phyloP scores from a whole-genome alignment of 2,888 invertebrate genomes.

The Chouioia cunea region DNA sequence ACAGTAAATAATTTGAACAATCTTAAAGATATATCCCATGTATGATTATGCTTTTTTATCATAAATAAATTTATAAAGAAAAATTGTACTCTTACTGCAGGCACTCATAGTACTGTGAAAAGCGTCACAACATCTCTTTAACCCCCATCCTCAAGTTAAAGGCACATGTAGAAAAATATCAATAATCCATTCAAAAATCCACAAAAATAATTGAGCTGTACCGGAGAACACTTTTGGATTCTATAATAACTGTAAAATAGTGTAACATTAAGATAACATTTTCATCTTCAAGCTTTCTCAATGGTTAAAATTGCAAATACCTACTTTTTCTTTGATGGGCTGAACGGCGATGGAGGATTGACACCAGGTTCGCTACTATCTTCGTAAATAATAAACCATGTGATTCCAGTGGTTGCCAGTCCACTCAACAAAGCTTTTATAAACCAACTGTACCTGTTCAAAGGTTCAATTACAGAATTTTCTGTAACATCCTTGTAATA shows the following conservation, averaged over 20 bases:
- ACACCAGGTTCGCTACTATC: slow-evolving; percentile 75
- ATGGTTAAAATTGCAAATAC: not conserved
- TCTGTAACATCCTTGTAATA: slow-evolving; percentile 29
- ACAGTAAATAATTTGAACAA: slow-evolving; percentile 31
- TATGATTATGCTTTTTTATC: slow-evolving; percentile 16
- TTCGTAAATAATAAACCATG: slow-evolving; percentile 74
- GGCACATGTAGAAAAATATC: slow-evolving; percentile 59
- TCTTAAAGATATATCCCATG: slow-evolving; percentile 17
- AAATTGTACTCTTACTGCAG: slow-evolving; percentile 39
- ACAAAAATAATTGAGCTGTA: slow-evolving; percentile 60
- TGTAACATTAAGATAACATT: slow-evolving; percentile 12
- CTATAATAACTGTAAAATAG: slow-evolving; percentile 43
- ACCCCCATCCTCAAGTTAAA: slow-evolving; percentile 39
- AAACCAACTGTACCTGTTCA: slow-evolving; percentile 55
- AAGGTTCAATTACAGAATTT: slow-evolving; percentile 37
- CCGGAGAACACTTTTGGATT: slow-evolving; percentile 45
- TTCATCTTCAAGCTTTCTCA: not conserved
- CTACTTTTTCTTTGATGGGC: slow-evolving; percentile 70
- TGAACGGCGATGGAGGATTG: slow-evolving; percentile 73
- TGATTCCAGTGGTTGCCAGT: slow-evolving; percentile 70
- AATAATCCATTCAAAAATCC: slow-evolving; percentile 59
- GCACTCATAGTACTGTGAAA: slow-evolving; percentile 32
- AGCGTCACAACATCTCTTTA: slow-evolving; percentile 8
- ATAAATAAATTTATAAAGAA: slow-evolving; percentile 30
- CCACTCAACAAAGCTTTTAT: slow-evolving; percentile 66